Percentiles rank a stretch among this genome's conserved stretches.
phyloP scores from a whole-genome alignment of 2,113 vertebrate species.

The Onychorhynchus coronatus region DNA sequence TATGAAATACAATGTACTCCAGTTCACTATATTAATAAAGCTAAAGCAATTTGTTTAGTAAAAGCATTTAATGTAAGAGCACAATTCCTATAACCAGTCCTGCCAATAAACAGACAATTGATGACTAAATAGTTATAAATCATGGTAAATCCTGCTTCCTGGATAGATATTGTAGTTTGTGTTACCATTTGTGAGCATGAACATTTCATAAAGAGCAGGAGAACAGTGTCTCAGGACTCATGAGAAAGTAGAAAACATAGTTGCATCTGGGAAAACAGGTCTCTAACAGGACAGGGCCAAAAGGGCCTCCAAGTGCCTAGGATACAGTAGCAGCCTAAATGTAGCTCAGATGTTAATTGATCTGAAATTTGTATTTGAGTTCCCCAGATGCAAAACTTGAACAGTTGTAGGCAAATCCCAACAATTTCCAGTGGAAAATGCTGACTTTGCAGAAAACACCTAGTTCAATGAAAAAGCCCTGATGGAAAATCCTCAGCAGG shows the following conservation, averaged over 20 bases:
- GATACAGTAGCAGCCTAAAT: not conserved
- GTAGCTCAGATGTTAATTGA: not conserved
- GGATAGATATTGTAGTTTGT: not conserved
- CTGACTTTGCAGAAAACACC: constrained; percentile 6
- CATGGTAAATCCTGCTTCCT: not conserved
- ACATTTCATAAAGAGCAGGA: not conserved
- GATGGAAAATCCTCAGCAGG: constrained; percentile 14
- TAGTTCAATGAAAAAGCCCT: not conserved
- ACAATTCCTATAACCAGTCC: not conserved
- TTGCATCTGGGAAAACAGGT: not conserved
- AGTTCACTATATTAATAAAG: not conserved
- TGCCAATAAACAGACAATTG: not conserved
- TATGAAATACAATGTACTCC: not conserved
- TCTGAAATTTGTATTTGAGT: not conserved
- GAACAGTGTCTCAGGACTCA: not conserved
- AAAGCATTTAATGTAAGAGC: not conserved
- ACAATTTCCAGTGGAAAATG: constrained; percentile 33
- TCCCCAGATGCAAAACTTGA: not conserved
- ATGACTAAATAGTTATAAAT: not conserved
- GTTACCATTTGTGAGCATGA: not conserved
- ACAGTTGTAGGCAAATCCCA: constrained; percentile 6
- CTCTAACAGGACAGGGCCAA: not conserved
- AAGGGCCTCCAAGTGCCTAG: not conserved
- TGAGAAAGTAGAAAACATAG: not conserved
- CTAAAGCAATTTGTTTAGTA: not conserved